Base-by-base conservation (phyloP, 2,113 vertebrate genomes). In the Campylorhamphus procurvoides region DNA sequence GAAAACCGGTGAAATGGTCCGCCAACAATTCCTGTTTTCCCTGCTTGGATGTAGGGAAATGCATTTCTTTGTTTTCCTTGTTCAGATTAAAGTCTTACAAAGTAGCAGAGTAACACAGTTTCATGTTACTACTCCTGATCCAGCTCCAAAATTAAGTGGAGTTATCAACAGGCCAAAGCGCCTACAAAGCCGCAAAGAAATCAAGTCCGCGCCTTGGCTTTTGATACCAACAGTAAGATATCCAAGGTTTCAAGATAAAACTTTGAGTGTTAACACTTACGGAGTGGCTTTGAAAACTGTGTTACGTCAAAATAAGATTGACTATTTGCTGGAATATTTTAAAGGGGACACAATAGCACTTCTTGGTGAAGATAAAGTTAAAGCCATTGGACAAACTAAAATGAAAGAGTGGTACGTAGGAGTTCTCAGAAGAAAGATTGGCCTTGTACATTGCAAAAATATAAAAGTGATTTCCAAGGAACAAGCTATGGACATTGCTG, bases 321-420 rank as follows among this genome's bases (percentile, higher is more conserved):
- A 99, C 3, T 99, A 99, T 94, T 98, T 99, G 46, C 96, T 99
- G 88, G 99, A 99, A 84, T 99, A 99, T 97, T 99, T 99, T 94
- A 99, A 99, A 97, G 99, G 99, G 5, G 99, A 99, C 91, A 99
- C 98, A 7, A 97, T 99, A 93, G 99, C 98, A 47, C 98, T 99
- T 94, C 98, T 99, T 52, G 98, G 99, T 35, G 98, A 98, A 97
- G 98, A 98, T 31, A 98, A 98, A 8, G 97, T 99, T n/a, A 99
- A 97, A 97, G 99, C 98, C 60, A 98, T 99, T 31, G 99, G 99
- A 25, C 99, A 99, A 89, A 98, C 97, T n/a, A 99, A 99, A 97
- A 97, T 98, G 24, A 99, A 99, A 95, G 99, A 99, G 66, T 99
- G 99, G 99, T 99, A 99, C 5, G 98, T 99, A 12, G 99, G 98